Evolutionary conservation across 2,888 invertebrate genomes (phyloP), one percentile per base, ranked within the genome.

Genomic region (Cetonia aurata): DNA sequence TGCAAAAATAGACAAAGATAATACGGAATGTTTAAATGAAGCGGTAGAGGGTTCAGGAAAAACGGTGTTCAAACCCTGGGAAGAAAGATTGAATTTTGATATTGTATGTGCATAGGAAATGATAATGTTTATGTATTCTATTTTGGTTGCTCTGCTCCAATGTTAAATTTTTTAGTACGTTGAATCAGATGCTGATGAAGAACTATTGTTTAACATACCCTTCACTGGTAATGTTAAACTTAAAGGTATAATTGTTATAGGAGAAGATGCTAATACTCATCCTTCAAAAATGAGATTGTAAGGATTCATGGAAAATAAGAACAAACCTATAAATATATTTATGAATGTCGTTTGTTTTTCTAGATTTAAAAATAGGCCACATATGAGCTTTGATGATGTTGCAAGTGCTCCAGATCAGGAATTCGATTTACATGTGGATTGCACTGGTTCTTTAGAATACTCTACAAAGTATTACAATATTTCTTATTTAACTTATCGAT

Each of bases 181-280:
- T 0, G 93, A 96, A 85, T 98, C 98, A 86, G 99, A 99, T 88
- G 93, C 91, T 0, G 99, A 99, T 86, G 95, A 95, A 84, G 99
- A 99, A 85, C 86, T 99, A 3, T 86, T 99, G 1, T 96, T 99
- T 82, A 98, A 98, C 83, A 95, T 99, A 80, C 98, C 98, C 31
- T 99, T 99, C 82, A 96, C 96, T 44, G 98, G 97, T 41, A 95
- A 95, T 86, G 89, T 99, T 0, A 98, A 98, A 84, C 86, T 99
- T 60, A 98, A 98, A 86, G 98, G 98, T 9, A 90, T 99, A 50
- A 94, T 95, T 77, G 86, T 99, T 66, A 89, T 93, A 76, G 98
- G 98, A n/a, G 95, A 95, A 74, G 93, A 96, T 81, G 91, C 93
- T 74, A 91, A 92, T 73, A 87, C 90, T 17, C 96, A 96, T 87